phyloP scores from a whole-genome alignment of 2,113 vertebrate species.

The Benitochromis conjunctus region DNA sequence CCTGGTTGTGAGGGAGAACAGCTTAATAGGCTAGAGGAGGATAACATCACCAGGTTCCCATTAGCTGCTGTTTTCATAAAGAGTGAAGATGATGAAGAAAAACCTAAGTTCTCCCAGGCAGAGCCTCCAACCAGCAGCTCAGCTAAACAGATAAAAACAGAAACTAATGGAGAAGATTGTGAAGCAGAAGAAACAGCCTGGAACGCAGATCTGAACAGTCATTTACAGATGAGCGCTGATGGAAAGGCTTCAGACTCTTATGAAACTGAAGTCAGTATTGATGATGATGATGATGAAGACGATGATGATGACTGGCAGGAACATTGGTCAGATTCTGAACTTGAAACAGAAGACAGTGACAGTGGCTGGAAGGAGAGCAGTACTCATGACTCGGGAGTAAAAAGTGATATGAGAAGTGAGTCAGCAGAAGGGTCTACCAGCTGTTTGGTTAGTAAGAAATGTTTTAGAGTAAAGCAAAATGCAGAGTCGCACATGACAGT shows the following conservation, averaged over 20 bases:
- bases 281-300: background rate
- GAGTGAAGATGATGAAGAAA: background rate
- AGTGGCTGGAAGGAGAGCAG: background rate
- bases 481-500: background rate
- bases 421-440: background rate
- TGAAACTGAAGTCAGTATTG: background rate
- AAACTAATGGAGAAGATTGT: background rate
- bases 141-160: background rate
- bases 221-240: background rate
- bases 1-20: background rate
- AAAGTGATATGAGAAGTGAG: background rate
- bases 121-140: background rate
- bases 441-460: background rate
- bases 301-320: background rate
- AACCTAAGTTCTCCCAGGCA: background rate
- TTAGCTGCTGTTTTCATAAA: background rate
- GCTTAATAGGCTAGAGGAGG: background rate
- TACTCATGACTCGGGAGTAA: background rate
- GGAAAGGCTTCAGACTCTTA: background rate
- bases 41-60: background rate
- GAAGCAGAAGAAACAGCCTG: background rate
- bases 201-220: background rate
- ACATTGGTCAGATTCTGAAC: background rate
- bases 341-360: background rate
- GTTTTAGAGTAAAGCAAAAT: background rate